Conservation (phyloP, 2,888 invertebrate genomes). For the Carabus problematicus region DNA sequence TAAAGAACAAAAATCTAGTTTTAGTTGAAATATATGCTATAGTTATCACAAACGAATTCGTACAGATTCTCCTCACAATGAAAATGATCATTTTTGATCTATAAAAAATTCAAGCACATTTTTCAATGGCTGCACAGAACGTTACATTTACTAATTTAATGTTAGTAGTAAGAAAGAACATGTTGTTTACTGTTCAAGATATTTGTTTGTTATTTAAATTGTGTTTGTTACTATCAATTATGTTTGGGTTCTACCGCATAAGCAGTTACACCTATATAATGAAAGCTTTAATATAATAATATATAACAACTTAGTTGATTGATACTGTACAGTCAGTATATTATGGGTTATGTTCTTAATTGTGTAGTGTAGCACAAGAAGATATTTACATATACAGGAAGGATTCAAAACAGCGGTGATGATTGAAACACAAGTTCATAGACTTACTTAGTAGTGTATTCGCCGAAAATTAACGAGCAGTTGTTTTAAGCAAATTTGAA, state of each 20-base stretch:
- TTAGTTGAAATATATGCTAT: too few species aligned
- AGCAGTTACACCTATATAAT: not conserved
- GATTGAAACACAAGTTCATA: slow-evolving; percentile 10
- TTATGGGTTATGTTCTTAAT: slow-evolving; percentile 21
- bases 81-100: not conserved
- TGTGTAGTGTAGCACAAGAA: slow-evolving; percentile 19
- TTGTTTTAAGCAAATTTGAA: not conserved
- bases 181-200: slow-evolving; percentile 12
- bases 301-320: slow-evolving; percentile 9
- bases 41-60: too few species aligned
- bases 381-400: slow-evolving; percentile 11
- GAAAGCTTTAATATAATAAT: slow-evolving; percentile 17
- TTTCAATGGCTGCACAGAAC: slow-evolving; percentile 40
- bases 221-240: slow-evolving; percentile 1
- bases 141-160: slow-evolving; percentile 30
- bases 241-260: not conserved
- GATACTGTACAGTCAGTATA: slow-evolving; percentile 22
- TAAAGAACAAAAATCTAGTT: too few species aligned
- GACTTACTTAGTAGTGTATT: slow-evolving; percentile 17
- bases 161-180: slow-evolving; percentile 19
- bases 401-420: slow-evolving; percentile 1
- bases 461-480: slow-evolving; percentile 26
- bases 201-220: not conserved
- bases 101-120: slow-evolving; percentile 29
- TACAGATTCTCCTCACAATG: too few species aligned